Evolutionary conservation across 2,113 vertebrate species (phyloP).

Genomic region (Bothrops jararaca): DNA sequence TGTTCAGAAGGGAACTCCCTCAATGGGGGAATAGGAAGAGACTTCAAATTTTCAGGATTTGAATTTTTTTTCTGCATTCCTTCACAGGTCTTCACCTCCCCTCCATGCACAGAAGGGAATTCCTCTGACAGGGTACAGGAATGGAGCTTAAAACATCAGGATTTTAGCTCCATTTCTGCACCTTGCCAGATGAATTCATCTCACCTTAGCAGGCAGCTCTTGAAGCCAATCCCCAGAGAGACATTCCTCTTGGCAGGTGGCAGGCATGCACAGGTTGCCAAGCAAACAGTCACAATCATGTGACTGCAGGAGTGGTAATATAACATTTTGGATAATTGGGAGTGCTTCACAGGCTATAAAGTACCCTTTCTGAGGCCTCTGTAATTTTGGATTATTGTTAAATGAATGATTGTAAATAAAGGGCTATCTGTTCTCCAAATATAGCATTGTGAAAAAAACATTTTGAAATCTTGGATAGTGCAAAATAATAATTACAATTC

Average conservation of each 20-base stretch:
- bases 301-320: neutral
- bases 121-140: neutral
- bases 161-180: neutral
- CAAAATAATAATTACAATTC: neutral
- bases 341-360: neutral
- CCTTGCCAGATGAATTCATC: neutral
- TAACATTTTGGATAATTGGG: neutral
- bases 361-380: neutral
- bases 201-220: neutral
- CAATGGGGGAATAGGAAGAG: neutral
- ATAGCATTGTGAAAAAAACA: neutral
- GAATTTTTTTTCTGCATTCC: neutral
- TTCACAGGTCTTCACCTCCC: neutral
- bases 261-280: neutral
- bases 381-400: neutral
- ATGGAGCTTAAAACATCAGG: neutral
- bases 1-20: neutral
- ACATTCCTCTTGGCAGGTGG: neutral
- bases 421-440: neutral
- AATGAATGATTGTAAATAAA: neutral
- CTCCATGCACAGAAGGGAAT: neutral
- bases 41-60: neutral
- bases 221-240: neutral
- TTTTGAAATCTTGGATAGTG: neutral
- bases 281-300: neutral